Percentiles rank a stretch among this genome's conserved stretches.
phyloP scores from a whole-genome alignment of 2,888 invertebrate genomes.

The Meghimatium bilineatum region DNA sequence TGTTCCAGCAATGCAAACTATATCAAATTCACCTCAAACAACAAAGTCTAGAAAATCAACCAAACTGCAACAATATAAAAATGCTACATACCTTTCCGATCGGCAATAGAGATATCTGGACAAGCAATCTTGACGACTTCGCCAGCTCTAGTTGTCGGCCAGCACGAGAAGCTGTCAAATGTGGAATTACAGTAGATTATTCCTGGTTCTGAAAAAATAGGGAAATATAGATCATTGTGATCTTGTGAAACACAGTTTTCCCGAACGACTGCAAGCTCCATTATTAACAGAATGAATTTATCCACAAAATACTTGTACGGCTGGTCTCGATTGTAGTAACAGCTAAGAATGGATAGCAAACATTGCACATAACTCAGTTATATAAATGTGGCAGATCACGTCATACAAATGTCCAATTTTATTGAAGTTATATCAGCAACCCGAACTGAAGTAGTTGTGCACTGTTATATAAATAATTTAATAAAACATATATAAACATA shows the following conservation, averaged over 20 bases:
- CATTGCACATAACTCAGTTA: too few species aligned
- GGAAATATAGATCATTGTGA: background rate
- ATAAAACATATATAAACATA: too few species aligned
- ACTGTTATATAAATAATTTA: too few species aligned
- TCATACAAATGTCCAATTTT: too few species aligned
- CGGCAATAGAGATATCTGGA: slow-evolving; percentile 13
- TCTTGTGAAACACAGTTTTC: background rate
- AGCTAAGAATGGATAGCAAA: too few species aligned
- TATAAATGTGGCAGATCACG: too few species aligned
- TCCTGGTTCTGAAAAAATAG: slow-evolving; percentile 35
- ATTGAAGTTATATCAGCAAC: too few species aligned
- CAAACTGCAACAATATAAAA: background rate
- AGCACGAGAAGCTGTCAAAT: slow-evolving; percentile 40
- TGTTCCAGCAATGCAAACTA: too few species aligned
- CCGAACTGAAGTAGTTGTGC: too few species aligned
- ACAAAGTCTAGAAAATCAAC: too few species aligned
- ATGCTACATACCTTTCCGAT: slow-evolving; percentile 7
- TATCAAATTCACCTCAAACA: too few species aligned
- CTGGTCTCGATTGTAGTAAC: too few species aligned
- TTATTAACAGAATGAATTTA: background rate
- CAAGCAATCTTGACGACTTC: slow-evolving; percentile 8
- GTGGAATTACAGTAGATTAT: slow-evolving; percentile 37
- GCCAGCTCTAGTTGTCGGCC: slow-evolving; percentile 33
- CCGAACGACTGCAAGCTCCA: background rate
- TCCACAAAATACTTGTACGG: background rate